These are phyloP conservation scores for Maccullochella peelii DNA, from an alignment of 2,113 vertebrate genomes.

Conservation along the genomic window DNA sequence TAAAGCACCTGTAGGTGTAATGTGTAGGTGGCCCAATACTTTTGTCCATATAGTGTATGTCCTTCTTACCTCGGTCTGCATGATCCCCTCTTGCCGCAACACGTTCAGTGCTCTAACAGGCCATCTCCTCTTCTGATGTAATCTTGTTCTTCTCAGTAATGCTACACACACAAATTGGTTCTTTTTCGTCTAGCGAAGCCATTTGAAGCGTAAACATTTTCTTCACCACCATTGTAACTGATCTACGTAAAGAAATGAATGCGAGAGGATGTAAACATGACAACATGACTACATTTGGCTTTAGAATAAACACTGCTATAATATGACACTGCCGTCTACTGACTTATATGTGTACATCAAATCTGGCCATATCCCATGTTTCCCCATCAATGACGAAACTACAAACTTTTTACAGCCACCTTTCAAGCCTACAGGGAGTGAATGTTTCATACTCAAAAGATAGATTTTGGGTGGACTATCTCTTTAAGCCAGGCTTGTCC, in stretches of 20 bases:
- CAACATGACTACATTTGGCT: neutral
- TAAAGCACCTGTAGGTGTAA: no score
- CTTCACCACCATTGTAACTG: neutral
- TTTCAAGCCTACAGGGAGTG: neutral
- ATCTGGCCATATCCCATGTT: neutral
- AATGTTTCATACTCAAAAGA: neutral
- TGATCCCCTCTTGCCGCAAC: slow-evolving; percentile 23
- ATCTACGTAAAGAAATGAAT: neutral
- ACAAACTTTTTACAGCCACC: neutral
- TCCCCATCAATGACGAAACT: neutral
- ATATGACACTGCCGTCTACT: neutral
- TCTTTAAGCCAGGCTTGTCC: neutral
- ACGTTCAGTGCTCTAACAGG: neutral
- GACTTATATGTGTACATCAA: neutral
- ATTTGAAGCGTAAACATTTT: neutral
- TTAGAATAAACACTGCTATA: neutral
- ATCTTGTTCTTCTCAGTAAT: neutral
- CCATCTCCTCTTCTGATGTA: slow-evolving; percentile 9
- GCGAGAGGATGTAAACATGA: neutral
- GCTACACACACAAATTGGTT: neutral
- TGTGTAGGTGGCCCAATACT: no score
- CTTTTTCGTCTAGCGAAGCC: neutral
- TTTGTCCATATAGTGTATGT: no score
- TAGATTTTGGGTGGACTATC: neutral
- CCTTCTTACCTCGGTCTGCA: neutral